Conservation (phyloP, 2,888 invertebrate genomes). For the Caenorhabditis sp. region DNA sequence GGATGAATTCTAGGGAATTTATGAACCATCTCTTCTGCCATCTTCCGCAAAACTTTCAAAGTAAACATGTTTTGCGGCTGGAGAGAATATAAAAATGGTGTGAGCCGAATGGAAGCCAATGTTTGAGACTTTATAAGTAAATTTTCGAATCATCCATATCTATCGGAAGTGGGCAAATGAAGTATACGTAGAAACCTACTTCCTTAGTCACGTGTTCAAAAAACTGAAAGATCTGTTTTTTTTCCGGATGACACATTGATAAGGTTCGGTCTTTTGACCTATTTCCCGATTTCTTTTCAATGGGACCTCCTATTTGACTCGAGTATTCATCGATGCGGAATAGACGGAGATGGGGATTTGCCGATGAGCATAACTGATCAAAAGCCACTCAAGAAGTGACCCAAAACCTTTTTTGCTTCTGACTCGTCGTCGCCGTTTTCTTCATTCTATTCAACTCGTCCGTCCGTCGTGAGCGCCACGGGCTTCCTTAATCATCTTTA, state of each 20-base stretch:
- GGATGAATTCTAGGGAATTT: conserved; percentile 9
- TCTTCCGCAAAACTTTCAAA: not conserved
- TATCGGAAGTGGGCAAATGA: too few relatives aligned
- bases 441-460: conserved; percentile 44
- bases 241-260: too few relatives aligned
- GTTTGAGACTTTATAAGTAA: conserved; percentile 1
- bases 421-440: too few relatives aligned
- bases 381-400: conserved; percentile 49
- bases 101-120: not conserved
- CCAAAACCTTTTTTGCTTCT: conserved; percentile 37
- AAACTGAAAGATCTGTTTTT: too few relatives aligned
- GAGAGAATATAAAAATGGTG: not conserved
- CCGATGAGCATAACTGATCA: conserved; percentile 54
- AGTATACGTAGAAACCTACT: too few relatives aligned
- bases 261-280: too few relatives aligned
- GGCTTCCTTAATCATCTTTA: conserved; percentile 40
- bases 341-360: conserved; percentile 35
- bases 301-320: conserved; percentile 33
- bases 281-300: conserved; percentile 19
- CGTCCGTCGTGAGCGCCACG: conserved; percentile 5
- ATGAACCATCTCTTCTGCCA: conserved; percentile 19
- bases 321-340: conserved; percentile 55
- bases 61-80: conserved; percentile 10
- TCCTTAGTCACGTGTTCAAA: too few relatives aligned
- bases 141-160: too few relatives aligned